These are phyloP conservation scores for Acrocephalus arundinaceus DNA, from an alignment of 2,113 vertebrate species.

Conservation along the genomic window DNA sequence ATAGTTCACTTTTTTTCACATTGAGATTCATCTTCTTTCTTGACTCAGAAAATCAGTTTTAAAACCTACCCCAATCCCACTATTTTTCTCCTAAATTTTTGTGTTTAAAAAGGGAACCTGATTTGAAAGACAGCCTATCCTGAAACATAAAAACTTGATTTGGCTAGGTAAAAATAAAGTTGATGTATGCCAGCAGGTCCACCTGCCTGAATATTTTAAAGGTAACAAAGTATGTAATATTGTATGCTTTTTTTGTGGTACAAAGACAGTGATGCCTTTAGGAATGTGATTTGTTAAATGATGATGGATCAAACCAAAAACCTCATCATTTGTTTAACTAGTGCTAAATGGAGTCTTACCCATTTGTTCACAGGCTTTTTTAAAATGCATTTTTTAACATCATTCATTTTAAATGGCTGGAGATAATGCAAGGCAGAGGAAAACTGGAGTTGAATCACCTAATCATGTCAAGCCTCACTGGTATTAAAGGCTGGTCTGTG, in stretches of 20 bases:
- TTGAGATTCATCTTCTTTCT: neutral
- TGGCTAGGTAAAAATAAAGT: neutral
- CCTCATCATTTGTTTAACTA: constrained; percentile 9
- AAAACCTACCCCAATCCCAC: neutral
- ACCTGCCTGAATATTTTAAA: neutral
- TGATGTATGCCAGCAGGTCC: neutral
- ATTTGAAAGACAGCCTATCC: neutral
- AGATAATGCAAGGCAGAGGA: neutral
- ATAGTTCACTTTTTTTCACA: neutral
- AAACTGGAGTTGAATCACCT: neutral
- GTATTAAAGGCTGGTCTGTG: neutral
- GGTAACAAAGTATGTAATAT: neutral
- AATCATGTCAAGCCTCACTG: neutral
- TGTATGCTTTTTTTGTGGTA: neutral
- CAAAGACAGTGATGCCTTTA: neutral
- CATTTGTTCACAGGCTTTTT: neutral
- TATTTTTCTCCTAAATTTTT: neutral
- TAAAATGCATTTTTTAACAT: neutral
- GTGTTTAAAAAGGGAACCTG: neutral
- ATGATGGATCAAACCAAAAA: neutral
- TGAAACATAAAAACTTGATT: neutral
- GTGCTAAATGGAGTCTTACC: neutral
- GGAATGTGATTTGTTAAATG: neutral
- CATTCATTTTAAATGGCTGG: neutral
- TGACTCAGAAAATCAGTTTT: neutral